phyloP scores from a whole-genome alignment of 1,140 invertebrate genomes.

The Achroia grisella region DNA sequence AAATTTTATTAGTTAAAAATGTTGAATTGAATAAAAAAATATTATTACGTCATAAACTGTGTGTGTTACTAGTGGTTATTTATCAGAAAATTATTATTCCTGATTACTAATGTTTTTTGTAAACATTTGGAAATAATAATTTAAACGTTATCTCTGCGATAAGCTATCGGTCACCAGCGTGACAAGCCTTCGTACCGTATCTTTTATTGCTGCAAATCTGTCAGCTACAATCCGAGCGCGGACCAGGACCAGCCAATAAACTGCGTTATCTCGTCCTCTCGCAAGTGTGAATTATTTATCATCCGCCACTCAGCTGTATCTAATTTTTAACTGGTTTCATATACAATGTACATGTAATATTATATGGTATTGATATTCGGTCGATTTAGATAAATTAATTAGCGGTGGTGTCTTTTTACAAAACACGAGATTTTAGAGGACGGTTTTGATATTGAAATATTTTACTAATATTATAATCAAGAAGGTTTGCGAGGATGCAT shows the following conservation, averaged over 20 bases:
- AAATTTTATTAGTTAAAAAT: no score
- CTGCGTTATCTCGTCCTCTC: conserved; percentile 27
- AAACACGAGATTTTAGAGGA: no score
- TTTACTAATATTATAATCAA: no score
- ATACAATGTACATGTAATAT: background rate
- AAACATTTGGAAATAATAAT: background rate
- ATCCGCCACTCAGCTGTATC: conserved; percentile 24
- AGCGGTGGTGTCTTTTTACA: no score
- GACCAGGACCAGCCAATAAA: conserved; percentile 16
- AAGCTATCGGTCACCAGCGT: no score
- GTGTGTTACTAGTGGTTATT: no score
- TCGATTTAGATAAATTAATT: no score
- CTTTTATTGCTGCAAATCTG: background rate
- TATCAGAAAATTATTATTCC: background rate
- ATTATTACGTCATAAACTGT: no score
- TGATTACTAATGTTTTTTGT: background rate
- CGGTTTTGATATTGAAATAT: no score
- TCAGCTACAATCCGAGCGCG: background rate
- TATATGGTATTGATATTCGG: background rate
- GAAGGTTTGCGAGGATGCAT: no score
- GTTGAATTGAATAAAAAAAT: no score
- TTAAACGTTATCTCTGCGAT: background rate
- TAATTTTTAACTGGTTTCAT: conserved; percentile 20
- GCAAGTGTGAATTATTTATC: conserved; percentile 42
- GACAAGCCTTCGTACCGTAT: background rate